Base-by-base conservation (phyloP, 92 coral and sea anemone species). In the Plumapathes pennacea region DNA sequence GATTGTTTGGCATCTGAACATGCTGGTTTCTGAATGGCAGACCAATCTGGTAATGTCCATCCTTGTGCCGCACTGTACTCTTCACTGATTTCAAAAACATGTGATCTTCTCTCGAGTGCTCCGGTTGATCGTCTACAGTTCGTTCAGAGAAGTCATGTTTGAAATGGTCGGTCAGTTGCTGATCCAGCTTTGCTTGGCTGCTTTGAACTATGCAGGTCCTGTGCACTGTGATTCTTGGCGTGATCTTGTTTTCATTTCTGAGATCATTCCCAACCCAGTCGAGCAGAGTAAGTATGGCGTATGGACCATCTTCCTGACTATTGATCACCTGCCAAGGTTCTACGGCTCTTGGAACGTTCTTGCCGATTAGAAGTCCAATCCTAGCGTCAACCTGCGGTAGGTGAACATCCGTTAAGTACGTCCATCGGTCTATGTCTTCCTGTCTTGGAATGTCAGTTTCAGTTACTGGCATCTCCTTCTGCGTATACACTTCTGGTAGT, bases 291-390 rank as follows among this genome's bases (percentile, higher is more conserved):
- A n/a, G 24, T 8, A 47, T 47, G n/a, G 27, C 54, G 4, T 47
- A 47, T 24, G 54, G 54, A 14, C 54, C 26, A 47, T 17, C 54
- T 24, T 47, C 29, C 14, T 20, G 31, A 47, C 54, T 47, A 1
- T 47, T 47, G 24, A 47, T 47, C 14, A 14, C 28, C 21, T 47
- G 31, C 54, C 54, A 47, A 7, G 54, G 26, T 47, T 47, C 54
- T 33, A 47, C 28, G 25, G 54, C 54, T 47, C 28, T 33, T 24
- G 28, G 13, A 14, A 29, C 24, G 3, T 47, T 3, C 0, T 3
- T 47, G 19, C 26, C 25, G 4, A 12, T 47, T 14, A 3, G 28
- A 29, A 47, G 12, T 3, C 14, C 54, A 18, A 47, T 33, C 3
- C 28, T 15, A 3, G 54, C 24, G 11, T 47, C 54, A 47, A 47